Percentiles rank a stretch among this genome's conserved stretches.
Conservation (phyloP, 2,797 vertebrate species). For the Rachycentron canadum region DNA sequence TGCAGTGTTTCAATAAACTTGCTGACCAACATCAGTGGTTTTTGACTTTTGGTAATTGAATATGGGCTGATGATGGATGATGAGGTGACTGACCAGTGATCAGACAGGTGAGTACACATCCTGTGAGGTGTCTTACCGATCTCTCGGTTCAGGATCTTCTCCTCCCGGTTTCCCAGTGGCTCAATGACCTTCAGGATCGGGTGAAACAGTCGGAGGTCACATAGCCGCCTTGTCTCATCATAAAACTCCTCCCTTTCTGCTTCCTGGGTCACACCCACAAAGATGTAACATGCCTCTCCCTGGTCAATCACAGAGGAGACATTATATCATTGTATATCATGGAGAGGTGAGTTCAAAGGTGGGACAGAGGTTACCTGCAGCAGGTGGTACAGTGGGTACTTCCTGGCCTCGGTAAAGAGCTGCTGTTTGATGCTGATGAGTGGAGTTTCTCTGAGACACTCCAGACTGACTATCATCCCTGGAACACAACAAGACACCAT, state of each 20-base stretch:
- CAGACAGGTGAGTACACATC: background rate
- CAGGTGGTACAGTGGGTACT: constrained; percentile 83
- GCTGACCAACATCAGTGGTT: too few relatives aligned
- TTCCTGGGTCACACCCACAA: constrained; percentile 89
- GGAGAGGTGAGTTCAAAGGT: background rate
- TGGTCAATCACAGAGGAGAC: constrained; percentile 57
- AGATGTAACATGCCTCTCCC: constrained; percentile 89
- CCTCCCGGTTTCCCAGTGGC: constrained; percentile 86
- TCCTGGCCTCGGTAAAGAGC: constrained; percentile 86
- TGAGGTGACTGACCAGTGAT: too few relatives aligned
- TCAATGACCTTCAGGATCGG: constrained; percentile 88
- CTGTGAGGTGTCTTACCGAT: constrained; percentile 76
- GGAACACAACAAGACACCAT: background rate
- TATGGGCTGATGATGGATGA: background rate
- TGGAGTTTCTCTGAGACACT: constrained; percentile 87
- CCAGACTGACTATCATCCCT: constrained; percentile 86
- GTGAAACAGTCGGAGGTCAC: constrained; percentile 87
- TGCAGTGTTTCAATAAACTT: too few relatives aligned
- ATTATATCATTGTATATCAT: background rate
- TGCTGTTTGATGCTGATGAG: constrained; percentile 87
- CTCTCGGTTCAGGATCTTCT: constrained; percentile 88
- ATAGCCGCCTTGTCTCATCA: constrained; percentile 85
- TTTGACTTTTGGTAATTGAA: too few relatives aligned
- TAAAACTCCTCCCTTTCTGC: constrained; percentile 89
- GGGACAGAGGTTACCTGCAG: constrained; percentile 68